Conservation (phyloP, 2,113 vertebrate species). For the Sardina pilchardus region DNA sequence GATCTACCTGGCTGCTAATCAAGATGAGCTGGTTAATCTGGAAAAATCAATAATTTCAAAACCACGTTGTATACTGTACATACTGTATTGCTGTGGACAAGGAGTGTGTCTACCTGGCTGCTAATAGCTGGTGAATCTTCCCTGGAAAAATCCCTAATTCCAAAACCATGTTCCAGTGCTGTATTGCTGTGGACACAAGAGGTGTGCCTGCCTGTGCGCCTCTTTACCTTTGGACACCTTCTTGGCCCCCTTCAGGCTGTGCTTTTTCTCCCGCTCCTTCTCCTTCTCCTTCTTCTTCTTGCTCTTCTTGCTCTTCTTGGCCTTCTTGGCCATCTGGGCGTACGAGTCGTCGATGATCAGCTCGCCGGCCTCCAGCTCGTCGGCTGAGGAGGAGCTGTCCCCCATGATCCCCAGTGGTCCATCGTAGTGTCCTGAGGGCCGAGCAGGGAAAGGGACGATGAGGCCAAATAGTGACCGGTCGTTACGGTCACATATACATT, state of each 20-base stretch:
- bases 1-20: no score
- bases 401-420: conserved; percentile 68
- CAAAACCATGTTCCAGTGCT: no score
- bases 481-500: neutral
- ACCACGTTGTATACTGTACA: no score
- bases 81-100: no score
- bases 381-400: conserved; percentile 88
- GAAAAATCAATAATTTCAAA: no score
- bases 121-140: no score
- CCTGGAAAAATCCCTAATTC: no score
- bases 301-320: conserved; percentile 96
- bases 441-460: neutral
- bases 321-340: conserved; percentile 90
- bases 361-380: conserved; percentile 87
- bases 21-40: no score
- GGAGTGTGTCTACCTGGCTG: no score
- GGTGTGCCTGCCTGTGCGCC: neutral
- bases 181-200: neutral
- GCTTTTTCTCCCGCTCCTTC: conserved; percentile 75
- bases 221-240: conserved; percentile 39
- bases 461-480: no score
- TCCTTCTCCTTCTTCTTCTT: conserved; percentile 94
- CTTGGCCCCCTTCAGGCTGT: conserved; percentile 72
- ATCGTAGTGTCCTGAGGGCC: conserved; percentile 68
- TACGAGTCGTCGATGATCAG: conserved; percentile 92